These are phyloP conservation scores for Osmoderma eremita DNA, from an alignment of 2,888 invertebrate species.

Conservation along the genomic window DNA sequence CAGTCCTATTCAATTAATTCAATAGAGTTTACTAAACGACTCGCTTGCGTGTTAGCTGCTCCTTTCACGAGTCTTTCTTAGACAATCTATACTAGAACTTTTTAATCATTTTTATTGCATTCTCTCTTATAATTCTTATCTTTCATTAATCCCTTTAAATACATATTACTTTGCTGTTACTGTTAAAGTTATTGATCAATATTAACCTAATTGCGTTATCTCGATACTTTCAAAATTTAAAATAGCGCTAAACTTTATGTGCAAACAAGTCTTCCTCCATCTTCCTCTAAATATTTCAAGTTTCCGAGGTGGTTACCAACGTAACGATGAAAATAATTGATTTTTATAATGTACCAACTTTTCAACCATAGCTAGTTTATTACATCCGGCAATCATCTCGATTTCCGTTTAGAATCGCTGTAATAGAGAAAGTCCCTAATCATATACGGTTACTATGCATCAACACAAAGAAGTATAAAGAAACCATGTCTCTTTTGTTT, in stretches of 20 bases:
- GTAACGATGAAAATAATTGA: too few species aligned
- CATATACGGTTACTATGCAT: background rate
- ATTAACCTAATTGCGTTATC: too few species aligned
- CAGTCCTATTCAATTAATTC: conserved; percentile 42
- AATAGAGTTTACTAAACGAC: conserved; percentile 12
- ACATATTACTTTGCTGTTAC: too few species aligned
- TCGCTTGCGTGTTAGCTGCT: conserved; percentile 16
- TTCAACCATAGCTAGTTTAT: conserved; percentile 7
- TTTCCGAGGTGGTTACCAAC: too few species aligned
- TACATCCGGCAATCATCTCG: conserved; percentile 13
- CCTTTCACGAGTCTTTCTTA: background rate
- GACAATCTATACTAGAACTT: background rate
- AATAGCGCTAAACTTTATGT: too few species aligned
- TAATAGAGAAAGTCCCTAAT: conserved; percentile 11
- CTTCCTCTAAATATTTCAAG: too few species aligned
- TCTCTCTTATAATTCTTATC: too few species aligned
- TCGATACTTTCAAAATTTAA: too few species aligned
- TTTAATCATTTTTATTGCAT: conserved; percentile 13
- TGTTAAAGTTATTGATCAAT: too few species aligned
- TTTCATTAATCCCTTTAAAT: too few species aligned
- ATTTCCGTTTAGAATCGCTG: conserved; percentile 22
- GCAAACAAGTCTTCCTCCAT: too few species aligned
- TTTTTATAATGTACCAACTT: background rate
- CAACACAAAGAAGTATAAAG: background rate
- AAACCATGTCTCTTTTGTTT: background rate